A percentile compares a stretch with the other conserved stretches of the same genome.
Conservation (phyloP, 37 sponge, comb jelly and placozoan species). For the Eunapius fragilis region DNA sequence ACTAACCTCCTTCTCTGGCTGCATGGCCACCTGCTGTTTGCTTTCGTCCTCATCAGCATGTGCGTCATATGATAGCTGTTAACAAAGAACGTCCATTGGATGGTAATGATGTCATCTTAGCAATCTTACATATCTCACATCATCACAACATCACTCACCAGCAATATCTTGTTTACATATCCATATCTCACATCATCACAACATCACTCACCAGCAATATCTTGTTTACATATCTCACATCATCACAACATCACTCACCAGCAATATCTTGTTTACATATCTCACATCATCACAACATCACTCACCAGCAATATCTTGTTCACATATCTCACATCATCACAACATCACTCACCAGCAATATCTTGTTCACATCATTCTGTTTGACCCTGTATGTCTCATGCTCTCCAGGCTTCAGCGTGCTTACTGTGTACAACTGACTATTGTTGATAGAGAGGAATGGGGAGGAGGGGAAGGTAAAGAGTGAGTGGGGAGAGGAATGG, state of each 20-base stretch:
- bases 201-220: conserved; percentile 37
- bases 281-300: neutral
- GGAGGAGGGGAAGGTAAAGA: too few species aligned
- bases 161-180: conserved; percentile 54
- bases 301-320: neutral
- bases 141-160: conserved; percentile 6
- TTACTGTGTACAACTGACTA: conserved; percentile 76
- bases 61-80: neutral
- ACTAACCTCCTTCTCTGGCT: neutral
- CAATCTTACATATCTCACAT: too few species aligned
- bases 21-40: too few species aligned
- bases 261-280: too few species aligned
- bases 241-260: neutral
- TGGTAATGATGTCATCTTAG: neutral
- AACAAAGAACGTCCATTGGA: neutral
- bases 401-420: conserved; percentile 58
- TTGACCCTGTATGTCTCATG: conserved; percentile 74
- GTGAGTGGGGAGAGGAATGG: too few species aligned
- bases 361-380: conserved; percentile 59
- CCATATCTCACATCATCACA: neutral
- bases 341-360: conserved; percentile 32
- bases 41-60: neutral
- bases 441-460: neutral
- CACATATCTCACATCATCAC: neutral
- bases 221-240: conserved; percentile 60